Evolutionary conservation across 2,113 vertebrate species (phyloP).

Genomic region (Jacana jacana): DNA sequence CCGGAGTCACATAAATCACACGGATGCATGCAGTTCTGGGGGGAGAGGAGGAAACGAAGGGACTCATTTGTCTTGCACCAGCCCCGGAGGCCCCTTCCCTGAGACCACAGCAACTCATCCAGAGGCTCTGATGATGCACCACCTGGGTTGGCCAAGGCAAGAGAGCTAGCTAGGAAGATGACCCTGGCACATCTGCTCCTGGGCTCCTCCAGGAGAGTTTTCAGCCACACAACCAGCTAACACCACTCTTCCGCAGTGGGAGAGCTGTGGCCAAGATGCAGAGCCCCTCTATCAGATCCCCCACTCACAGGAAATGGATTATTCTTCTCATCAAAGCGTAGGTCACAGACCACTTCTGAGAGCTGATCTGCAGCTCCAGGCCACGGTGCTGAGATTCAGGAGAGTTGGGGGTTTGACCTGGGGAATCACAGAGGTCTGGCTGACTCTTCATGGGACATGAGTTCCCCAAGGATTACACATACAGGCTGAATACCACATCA

Average conservation of each 20-base stretch:
- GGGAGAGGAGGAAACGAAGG: background rate
- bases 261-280: background rate
- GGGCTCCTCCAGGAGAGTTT: background rate
- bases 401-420: background rate
- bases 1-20: constrained; percentile 7
- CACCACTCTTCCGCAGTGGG: background rate
- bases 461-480: background rate
- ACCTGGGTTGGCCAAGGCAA: background rate
- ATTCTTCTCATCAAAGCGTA: background rate
- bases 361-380: background rate
- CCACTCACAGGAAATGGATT: rapidly evolving
- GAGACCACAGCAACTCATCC: background rate
- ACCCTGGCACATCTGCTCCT: background rate
- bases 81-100: background rate
- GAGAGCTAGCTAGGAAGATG: background rate
- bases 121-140: background rate
- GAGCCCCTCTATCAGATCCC: background rate
- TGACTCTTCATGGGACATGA: background rate
- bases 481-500: background rate
- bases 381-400: background rate
- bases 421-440: background rate
- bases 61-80: background rate
- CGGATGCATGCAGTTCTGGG: background rate
- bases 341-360: background rate
- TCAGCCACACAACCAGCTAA: background rate